Percentiles rank a stretch among this genome's conserved stretches.
phyloP scores from a whole-genome alignment of 2,797 vertebrate species.

The Onychomys leucogaster region DNA sequence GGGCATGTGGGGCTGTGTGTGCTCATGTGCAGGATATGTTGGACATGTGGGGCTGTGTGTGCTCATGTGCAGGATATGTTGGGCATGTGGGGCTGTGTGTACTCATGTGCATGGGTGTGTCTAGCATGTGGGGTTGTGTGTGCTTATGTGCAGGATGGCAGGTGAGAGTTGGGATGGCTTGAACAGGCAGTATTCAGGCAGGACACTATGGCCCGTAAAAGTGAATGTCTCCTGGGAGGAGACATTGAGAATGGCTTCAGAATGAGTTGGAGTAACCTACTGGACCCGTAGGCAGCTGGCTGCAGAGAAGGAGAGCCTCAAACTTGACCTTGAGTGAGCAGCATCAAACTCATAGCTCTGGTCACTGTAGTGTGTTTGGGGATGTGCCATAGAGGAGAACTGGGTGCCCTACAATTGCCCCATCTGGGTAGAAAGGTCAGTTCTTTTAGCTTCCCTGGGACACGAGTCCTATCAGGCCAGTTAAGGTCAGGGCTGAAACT shows the following conservation, averaged over 20 bases:
- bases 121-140: accelerated
- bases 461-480: neutral
- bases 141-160: neutral
- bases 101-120: neutral
- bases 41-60: neutral
- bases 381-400: neutral
- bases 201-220: neutral
- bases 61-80: neutral
- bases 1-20: neutral
- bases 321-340: neutral
- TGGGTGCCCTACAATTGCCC: neutral
- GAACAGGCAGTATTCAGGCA: neutral
- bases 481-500: neutral
- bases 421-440: neutral
- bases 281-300: neutral
- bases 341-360: neutral
- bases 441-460: neutral
- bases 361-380: neutral
- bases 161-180: neutral
- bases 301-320: neutral
- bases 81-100: neutral
- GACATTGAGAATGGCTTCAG: neutral
- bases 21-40: neutral
- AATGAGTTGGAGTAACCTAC: neutral
- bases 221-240: neutral